Conservation (phyloP, 2,888 invertebrate species). For the Buathra laborator region DNA sequence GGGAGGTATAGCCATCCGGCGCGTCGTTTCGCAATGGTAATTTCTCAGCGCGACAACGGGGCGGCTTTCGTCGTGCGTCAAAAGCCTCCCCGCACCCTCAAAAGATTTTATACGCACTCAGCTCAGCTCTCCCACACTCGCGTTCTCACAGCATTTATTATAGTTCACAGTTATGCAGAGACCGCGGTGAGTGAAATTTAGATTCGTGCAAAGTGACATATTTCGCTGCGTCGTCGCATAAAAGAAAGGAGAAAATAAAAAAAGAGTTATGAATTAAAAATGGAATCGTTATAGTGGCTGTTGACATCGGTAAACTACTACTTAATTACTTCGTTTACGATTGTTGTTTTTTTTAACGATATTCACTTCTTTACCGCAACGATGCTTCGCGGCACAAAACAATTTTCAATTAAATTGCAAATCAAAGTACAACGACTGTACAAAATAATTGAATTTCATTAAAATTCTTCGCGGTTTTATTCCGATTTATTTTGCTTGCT, state of each 20-base stretch:
- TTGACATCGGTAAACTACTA: not conserved
- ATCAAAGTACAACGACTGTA: no score
- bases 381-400: no score
- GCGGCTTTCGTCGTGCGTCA: slow-evolving; percentile 28
- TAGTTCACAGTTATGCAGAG: not conserved
- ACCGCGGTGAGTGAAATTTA: slow-evolving; percentile 2
- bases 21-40: slow-evolving; percentile 48
- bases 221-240: not conserved
- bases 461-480: no score
- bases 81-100: slow-evolving; percentile 3
- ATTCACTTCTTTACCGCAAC: no score
- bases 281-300: not conserved
- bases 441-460: no score
- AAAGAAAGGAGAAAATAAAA: not conserved
- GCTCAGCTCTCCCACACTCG: not conserved
- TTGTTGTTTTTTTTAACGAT: not conserved
- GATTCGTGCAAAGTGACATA: slow-evolving; percentile 6
- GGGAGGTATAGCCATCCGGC: slow-evolving; percentile 36
- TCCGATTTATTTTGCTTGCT: not conserved
- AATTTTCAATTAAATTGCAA: no score
- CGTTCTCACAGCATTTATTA: slow-evolving; percentile 9
- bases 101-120: slow-evolving; percentile 50
- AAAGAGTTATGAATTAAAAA: not conserved
- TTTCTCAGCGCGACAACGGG: slow-evolving; percentile 37
- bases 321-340: not conserved